A percentile compares a stretch with the other conserved stretches of the same genome.
These are phyloP conservation scores for Gymnocypris eckloni DNA, from an alignment of 2,797 vertebrate species.

Conservation along the genomic window DNA sequence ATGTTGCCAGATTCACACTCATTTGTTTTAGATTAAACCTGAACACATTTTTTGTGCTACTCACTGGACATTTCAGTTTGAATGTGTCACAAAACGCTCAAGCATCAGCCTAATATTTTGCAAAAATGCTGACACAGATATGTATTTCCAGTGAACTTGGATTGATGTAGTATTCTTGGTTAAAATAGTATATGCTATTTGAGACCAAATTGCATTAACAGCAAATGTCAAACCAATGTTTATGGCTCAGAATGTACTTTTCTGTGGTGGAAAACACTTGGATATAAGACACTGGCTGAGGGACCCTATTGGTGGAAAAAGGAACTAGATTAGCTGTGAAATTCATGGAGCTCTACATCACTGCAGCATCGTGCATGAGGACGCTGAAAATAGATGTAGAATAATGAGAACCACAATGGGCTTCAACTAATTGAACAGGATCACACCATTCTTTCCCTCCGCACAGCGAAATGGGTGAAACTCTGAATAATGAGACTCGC, in stretches of 20 bases:
- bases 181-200: not conserved
- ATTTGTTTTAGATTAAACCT: not conserved
- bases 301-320: constrained; percentile 2
- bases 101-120: not conserved
- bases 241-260: not conserved
- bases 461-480: constrained; percentile 43
- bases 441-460: constrained; percentile 43
- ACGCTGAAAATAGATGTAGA: constrained; percentile 52
- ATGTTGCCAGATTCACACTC: not conserved
- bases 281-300: not conserved
- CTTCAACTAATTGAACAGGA: constrained; percentile 50
- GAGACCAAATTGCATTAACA: not conserved
- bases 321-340: constrained; percentile 33
- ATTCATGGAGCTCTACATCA: constrained; percentile 32
- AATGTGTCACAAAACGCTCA: not conserved
- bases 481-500: constrained; percentile 61
- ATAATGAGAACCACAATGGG: constrained; percentile 51
- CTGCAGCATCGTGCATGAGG: constrained; percentile 18
- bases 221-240: not conserved
- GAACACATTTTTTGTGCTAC: not conserved
- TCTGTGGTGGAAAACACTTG: not conserved
- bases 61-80: not conserved
- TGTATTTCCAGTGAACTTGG: not conserved
- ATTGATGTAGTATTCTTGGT: not conserved
- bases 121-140: not conserved